Conservation (phyloP, 1,140 invertebrate species). For the Leptinotarsa lineolata region DNA sequence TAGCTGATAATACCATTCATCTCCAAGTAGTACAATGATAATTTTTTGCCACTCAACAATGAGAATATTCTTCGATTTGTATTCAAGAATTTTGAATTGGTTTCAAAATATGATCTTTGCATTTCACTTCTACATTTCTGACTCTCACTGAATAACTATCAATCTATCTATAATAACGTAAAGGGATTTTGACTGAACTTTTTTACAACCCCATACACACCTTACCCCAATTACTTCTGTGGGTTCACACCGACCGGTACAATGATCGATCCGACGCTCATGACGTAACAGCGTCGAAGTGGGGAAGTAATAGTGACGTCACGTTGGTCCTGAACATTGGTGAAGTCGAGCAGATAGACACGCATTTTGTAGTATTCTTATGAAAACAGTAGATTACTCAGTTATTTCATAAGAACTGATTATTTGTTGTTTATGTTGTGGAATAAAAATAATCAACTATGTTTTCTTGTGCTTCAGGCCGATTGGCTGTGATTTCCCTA, state of each 20-base stretch:
- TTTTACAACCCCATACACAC: not conserved
- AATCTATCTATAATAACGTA: not conserved
- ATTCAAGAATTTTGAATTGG: no score
- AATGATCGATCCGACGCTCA: constrained; percentile 10
- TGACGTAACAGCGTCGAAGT: constrained; percentile 11
- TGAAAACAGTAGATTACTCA: not conserved
- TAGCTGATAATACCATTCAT: no score
- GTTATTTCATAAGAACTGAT: not conserved
- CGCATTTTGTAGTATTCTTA: not conserved
- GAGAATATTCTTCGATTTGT: no score
- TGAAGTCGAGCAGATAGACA: not conserved
- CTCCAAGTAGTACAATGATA: no score
- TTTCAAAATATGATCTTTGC: no score
- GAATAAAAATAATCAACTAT: not conserved
- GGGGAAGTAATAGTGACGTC: not conserved
- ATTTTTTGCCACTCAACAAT: no score
- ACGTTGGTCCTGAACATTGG: not conserved
- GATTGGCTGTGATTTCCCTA: not conserved
- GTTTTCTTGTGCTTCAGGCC: not conserved
- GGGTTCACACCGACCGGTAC: constrained; percentile 1
- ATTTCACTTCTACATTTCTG: no score
- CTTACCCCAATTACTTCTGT: not conserved
- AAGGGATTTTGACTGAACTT: not conserved
- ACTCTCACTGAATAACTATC: no score
- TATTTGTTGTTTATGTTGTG: constrained; percentile 13